Conservation (phyloP, 2,888 invertebrate genomes). For the Cheiracanthium punctorium region DNA sequence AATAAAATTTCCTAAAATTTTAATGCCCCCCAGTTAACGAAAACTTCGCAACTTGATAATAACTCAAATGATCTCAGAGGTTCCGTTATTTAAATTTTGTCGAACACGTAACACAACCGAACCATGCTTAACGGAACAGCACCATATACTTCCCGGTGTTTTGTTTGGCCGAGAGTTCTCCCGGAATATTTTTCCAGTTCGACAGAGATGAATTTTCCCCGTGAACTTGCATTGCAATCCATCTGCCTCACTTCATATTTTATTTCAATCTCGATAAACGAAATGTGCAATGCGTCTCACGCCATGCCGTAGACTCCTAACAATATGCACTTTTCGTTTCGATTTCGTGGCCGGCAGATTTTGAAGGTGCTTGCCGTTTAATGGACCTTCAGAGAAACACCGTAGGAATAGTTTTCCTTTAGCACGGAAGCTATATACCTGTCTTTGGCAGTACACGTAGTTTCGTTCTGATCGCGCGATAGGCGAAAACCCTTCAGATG, state of each 20-base stretch:
- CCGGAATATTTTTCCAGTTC: not conserved
- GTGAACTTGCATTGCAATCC: not conserved
- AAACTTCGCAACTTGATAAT: no score
- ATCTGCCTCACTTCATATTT: not conserved
- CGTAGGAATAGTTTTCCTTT: not conserved
- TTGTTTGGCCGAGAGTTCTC: no score
- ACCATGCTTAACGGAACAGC: no score
- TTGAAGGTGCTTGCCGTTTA: not conserved
- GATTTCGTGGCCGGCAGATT: not conserved
- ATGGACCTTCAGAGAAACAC: not conserved
- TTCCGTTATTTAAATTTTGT: no score
- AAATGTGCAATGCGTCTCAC: not conserved
- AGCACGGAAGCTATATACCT: not conserved
- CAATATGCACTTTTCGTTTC: not conserved
- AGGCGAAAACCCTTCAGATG: not conserved
- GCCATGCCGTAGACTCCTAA: not conserved
- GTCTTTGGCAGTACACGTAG: not conserved
- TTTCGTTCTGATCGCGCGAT: not conserved
- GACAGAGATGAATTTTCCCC: not conserved
- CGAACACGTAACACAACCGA: no score
- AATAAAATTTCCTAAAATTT: no score
- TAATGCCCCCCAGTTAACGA: no score
- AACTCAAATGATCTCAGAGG: no score
- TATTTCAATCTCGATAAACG: constrained; percentile 7
- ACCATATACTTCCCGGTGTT: no score